These are phyloP conservation scores for Empis livida DNA, from an alignment of 2,888 invertebrate species.

Conservation along the genomic window DNA sequence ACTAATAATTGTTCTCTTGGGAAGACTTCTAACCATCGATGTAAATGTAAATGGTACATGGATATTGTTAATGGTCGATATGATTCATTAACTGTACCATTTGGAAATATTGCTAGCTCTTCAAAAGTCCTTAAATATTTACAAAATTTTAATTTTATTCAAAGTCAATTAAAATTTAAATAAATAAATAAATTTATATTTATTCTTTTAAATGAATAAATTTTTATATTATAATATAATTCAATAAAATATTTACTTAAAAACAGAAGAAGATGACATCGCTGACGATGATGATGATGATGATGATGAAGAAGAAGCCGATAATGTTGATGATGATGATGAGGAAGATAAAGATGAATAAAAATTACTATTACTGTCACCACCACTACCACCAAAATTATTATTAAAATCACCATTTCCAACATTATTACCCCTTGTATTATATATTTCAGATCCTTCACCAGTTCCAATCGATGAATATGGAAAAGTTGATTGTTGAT, in stretches of 20 bases:
- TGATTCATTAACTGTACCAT: conserved; percentile 71
- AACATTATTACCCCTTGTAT: conserved; percentile 3
- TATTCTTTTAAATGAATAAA: background rate
- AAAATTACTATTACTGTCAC: background rate
- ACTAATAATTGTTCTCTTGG: conserved; percentile 82
- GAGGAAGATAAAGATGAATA: background rate
- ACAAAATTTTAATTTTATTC: background rate
- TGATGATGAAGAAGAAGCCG: conserved; percentile 35
- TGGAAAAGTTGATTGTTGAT: conserved; percentile 5
- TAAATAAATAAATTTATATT: background rate
- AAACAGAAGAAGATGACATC: conserved; percentile 7
- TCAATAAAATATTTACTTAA: conserved; percentile 6
- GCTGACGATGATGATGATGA: conserved; percentile 27
- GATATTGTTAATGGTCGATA: conserved; percentile 78
- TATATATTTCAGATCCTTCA: background rate
- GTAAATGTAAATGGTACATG: conserved; percentile 81
- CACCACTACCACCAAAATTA: background rate
- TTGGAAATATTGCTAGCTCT: conserved; percentile 64
- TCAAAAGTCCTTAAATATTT: conserved; percentile 57
- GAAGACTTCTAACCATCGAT: conserved; percentile 87
- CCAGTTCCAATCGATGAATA: background rate
- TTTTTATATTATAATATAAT: too few relatives aligned
- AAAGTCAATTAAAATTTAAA: background rate
- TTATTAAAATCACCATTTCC: background rate
- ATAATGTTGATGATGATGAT: conserved; percentile 28